Evolutionary conservation across 2,888 invertebrate species (phyloP).

Genomic region (Chymomyza amoena): DNA sequence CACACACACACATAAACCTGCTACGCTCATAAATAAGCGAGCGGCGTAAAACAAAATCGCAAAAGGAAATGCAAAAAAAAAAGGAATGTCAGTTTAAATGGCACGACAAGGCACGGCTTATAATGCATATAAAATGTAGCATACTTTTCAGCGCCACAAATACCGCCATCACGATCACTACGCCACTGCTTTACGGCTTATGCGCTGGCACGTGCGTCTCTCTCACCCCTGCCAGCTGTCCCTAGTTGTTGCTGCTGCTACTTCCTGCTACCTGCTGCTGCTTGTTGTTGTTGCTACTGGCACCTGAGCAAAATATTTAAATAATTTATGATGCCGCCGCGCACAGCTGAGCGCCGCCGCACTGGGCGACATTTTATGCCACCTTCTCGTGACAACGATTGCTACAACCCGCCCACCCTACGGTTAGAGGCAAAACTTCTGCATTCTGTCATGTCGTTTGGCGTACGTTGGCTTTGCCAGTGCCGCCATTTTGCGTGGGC

Average conservation of each 20-base stretch:
- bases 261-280: conserved; percentile 29
- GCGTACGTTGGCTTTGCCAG: neutral
- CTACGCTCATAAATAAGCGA: neutral
- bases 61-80: conserved; percentile 28
- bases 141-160: conserved; percentile 28
- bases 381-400: neutral
- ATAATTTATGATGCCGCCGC: conserved; percentile 64
- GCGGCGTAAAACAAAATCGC: conserved; percentile 11
- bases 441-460: neutral
- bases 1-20: conserved; percentile 23
- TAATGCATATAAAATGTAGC: conserved; percentile 32
- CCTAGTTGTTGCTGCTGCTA: neutral
- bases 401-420: neutral
- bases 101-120: conserved; percentile 50
- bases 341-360: conserved; percentile 49
- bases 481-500: conserved; percentile 44
- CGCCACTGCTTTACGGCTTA: neutral
- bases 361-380: neutral
- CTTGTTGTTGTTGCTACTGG: conserved; percentile 18
- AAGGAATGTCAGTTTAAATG: conserved; percentile 45
- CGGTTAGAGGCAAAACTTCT: neutral
- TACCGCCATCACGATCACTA: neutral
- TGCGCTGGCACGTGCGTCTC: conserved; percentile 49
- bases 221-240: conserved; percentile 18
- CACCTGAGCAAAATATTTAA: conserved; percentile 56